Evolutionary conservation across 1,140 invertebrate species (phyloP), one percentile per base, ranked within the genome.

Genomic region (Colletes gigas): DNA sequence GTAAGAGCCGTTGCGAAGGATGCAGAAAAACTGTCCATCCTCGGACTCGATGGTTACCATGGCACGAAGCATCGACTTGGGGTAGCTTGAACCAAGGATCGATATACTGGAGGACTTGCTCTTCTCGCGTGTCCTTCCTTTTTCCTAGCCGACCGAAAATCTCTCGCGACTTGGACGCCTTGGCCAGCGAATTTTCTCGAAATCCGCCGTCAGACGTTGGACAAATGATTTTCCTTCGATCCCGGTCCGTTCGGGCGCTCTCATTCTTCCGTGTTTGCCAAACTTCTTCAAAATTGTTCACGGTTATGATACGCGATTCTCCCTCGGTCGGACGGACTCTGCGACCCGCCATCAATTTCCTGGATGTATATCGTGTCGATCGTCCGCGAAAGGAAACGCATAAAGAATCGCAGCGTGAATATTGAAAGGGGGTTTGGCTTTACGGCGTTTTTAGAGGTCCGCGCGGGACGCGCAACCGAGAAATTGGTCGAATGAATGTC

Each of bases 401-500:
- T 57, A 70, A 70, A 70, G 68, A 55, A 19, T 55, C 7, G 39
- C 50, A 12, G 21, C 8, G 41, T 12, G 62, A 66, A 66, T 57
- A 75, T 75, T 55, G 52, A 75, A 62, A 50, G 30, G 21, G 62
- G 12, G 19, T 9, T 21, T 30, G 60, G 39, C 21, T 57, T 70
- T 75, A 66, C 39, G 52, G 19, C 63, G n/a, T 15, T 66, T 75
- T 75, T 65, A 21, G 21, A n/a, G 52, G 19, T 5, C 12, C 0
- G 15, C 8, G 15, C 9, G 19, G 47, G n/a, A 65, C 12, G 47
- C 5, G 65, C 10, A 39, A 12, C 19, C 4, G 44, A 55, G 17
- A 78, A 71, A 70, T 63, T 63, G 47, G 57, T 44, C 30, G 59
- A 63, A 71, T 21, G 50, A 63, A 52, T 54, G 67, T 54, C 41